A percentile compares a stretch with the other conserved stretches of the same genome.
Conservation (phyloP, 2,113 vertebrate species). For the Tetrao urogallus region DNA sequence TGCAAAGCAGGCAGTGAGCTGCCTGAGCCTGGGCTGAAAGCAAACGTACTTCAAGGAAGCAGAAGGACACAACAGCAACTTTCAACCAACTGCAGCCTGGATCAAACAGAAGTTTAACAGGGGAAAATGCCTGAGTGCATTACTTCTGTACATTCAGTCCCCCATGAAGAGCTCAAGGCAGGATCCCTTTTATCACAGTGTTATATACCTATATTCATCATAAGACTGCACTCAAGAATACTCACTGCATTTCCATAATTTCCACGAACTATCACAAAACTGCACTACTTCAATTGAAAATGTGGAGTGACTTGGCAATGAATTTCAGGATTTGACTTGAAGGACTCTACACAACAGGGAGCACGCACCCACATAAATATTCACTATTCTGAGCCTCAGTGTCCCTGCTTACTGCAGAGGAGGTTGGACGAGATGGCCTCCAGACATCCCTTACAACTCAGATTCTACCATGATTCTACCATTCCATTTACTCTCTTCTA, state of each 20-base stretch:
- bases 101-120: background rate
- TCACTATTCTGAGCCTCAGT: background rate
- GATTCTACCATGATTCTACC: too few relatives aligned
- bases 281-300: background rate
- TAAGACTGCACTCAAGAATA: background rate
- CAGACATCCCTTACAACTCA: too few relatives aligned
- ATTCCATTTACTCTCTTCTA: background rate
- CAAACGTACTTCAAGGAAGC: conserved; percentile 11
- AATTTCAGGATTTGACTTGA: background rate
- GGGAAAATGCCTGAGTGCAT: background rate
- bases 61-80: conserved; percentile 8
- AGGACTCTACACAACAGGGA: background rate
- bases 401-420: too few relatives aligned
- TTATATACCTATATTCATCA: background rate
- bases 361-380: background rate
- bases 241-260: background rate
- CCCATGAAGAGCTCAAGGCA: background rate
- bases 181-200: background rate
- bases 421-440: too few relatives aligned
- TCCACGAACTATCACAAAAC: background rate
- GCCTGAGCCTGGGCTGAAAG: background rate
- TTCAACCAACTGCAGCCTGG: background rate
- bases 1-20: background rate
- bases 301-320: background rate
- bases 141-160: accelerated